Conservation (phyloP, 2,113 vertebrate species). For the Cyphomyrus discorhynchus region DNA sequence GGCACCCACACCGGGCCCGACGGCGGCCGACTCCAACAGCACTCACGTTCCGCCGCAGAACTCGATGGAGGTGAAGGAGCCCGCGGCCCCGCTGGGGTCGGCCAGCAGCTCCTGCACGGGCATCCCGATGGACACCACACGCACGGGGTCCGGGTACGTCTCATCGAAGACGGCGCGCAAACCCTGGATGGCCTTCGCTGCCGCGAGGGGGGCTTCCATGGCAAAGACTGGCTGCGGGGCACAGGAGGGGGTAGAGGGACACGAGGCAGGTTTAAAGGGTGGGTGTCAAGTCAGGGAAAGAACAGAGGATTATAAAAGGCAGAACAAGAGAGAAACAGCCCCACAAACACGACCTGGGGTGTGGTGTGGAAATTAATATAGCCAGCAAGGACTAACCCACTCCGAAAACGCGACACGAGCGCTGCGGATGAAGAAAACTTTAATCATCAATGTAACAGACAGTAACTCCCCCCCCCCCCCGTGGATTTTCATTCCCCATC, state of each 20-base stretch:
- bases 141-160: conserved; percentile 92
- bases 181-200: conserved; percentile 91
- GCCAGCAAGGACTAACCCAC: neutral
- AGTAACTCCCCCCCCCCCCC: neutral
- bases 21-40: neutral
- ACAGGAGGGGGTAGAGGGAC: neutral
- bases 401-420: neutral
- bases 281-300: neutral
- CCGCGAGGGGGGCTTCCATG: conserved; percentile 75
- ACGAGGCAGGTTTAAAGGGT: neutral
- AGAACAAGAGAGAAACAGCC: neutral
- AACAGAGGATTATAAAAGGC: neutral
- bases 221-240: conserved; percentile 71
- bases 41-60: conserved; percentile 98
- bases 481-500: neutral
- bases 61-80: conserved; percentile 82
- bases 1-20: neutral
- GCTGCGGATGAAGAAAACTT: fast-evolving
- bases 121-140: conserved; percentile 87
- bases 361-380: neutral
- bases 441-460: neutral
- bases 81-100: conserved; percentile 77
- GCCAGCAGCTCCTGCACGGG: conserved; percentile 78
- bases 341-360: neutral
- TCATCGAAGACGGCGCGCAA: conserved; percentile 93